These are phyloP conservation scores for Lasioglossum oenotherae DNA, from an alignment of 2,888 invertebrate species.

Conservation along the genomic window DNA sequence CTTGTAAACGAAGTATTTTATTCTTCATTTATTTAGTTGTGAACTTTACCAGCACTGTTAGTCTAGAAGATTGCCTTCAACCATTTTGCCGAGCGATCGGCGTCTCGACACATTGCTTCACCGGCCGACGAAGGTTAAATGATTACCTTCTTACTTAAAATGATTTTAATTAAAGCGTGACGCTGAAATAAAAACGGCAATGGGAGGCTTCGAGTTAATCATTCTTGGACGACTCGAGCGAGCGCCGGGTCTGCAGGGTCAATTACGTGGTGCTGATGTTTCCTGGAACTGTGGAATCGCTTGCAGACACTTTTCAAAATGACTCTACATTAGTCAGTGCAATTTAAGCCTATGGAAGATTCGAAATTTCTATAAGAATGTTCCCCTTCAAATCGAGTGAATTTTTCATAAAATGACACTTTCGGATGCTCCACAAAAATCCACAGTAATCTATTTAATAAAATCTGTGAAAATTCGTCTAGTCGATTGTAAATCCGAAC, in stretches of 20 bases:
- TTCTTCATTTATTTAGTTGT: neutral
- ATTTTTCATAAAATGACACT: neutral
- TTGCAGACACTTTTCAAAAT: neutral
- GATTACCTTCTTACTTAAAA: conserved; percentile 2
- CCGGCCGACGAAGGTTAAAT: conserved; percentile 10
- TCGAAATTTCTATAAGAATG: neutral
- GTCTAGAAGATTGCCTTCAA: neutral
- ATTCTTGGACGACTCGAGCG: conserved; percentile 10
- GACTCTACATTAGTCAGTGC: neutral
- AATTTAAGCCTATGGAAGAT: neutral
- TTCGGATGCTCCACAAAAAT: too few species aligned
- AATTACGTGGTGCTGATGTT: conserved; percentile 14
- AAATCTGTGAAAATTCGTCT: neutral
- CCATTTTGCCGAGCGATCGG: neutral
- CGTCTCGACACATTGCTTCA: neutral
- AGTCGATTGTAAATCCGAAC: neutral
- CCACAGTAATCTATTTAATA: neutral
- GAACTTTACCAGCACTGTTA: neutral
- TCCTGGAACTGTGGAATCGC: neutral
- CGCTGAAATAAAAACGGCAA: neutral
- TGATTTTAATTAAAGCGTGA: conserved; percentile 23
- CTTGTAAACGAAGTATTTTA: neutral
- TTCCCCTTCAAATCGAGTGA: too few species aligned
- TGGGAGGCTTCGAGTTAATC: conserved; percentile 12
- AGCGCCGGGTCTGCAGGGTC: neutral